These are phyloP conservation scores for Alectura lathami DNA, from an alignment of 2,113 vertebrate genomes.

Conservation along the genomic window DNA sequence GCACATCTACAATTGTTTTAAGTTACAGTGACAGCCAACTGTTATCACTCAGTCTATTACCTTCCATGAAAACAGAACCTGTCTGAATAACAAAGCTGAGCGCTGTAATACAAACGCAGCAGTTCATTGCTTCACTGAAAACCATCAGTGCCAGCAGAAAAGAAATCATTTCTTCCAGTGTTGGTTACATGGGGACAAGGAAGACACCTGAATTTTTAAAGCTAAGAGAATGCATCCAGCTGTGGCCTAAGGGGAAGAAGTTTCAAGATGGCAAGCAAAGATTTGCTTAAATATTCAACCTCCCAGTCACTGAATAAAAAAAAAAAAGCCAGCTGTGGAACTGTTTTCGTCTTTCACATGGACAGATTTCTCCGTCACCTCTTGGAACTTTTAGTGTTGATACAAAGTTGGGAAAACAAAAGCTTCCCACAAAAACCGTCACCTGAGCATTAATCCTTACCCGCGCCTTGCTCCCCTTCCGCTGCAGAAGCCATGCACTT, in stretches of 20 bases:
- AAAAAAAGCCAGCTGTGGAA: neutral
- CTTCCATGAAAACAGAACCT: neutral
- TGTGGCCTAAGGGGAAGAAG: neutral
- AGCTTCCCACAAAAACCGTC: neutral
- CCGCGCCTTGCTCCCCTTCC: slow-evolving; percentile 98
- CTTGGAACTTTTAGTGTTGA: neutral
- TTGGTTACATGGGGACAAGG: neutral
- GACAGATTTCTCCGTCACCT: neutral
- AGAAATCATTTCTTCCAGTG: neutral
- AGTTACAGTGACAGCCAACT: neutral
- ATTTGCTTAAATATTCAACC: neutral
- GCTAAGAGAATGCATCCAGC: neutral
- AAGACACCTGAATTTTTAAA: neutral
- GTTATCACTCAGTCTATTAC: neutral
- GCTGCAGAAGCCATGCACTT: slow-evolving; percentile 98
- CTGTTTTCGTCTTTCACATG: neutral
- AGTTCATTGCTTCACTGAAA: neutral
- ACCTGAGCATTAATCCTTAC: slow-evolving; percentile 80
- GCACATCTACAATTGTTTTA: neutral
- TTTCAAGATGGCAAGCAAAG: neutral
- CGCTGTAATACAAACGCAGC: neutral
- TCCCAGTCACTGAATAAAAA: neutral
- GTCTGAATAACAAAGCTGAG: neutral
- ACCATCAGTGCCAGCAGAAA: neutral
- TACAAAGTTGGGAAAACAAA: neutral